These are phyloP conservation scores for Galaxea fascicularis DNA, from an alignment of 92 coral and sea anemone genomes.

Conservation along the genomic window DNA sequence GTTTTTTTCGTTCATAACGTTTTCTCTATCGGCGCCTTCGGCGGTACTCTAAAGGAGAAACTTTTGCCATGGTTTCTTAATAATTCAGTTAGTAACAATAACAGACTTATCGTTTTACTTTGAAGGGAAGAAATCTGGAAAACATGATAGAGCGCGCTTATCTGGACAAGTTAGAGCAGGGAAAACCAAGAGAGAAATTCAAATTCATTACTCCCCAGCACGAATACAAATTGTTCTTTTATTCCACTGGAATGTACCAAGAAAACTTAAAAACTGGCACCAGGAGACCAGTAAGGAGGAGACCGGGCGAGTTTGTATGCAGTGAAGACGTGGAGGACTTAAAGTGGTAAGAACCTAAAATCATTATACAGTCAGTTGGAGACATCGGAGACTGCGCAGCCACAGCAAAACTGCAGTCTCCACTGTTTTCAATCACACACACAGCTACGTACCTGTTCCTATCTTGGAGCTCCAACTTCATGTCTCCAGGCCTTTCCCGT, in stretches of 20 bases:
- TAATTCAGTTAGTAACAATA: no score
- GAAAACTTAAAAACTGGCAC: slow-evolving; percentile 17
- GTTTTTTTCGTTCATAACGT: no score
- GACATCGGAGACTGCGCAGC: no score
- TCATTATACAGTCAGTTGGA: no score
- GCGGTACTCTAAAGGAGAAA: no score
- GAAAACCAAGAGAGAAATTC: not conserved
- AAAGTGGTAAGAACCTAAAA: slow-evolving; percentile 38
- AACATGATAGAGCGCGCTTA: slow-evolving; percentile 6
- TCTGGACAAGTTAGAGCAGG: not conserved
- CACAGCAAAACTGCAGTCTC: no score
- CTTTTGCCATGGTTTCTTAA: no score
- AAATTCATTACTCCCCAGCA: not conserved
- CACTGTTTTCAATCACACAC: no score
- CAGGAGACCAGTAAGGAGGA: slow-evolving; percentile 24
- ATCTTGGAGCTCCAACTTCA: no score
- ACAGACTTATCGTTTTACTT: not conserved
- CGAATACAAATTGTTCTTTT: slow-evolving; percentile 25
- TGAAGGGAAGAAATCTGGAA: slow-evolving; percentile 19
- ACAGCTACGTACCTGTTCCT: no score
- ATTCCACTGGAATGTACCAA: slow-evolving; percentile 11
- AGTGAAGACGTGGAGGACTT: slow-evolving; percentile 17
- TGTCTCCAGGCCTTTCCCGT: no score
- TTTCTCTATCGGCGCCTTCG: no score
- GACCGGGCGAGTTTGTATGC: slow-evolving; percentile 25